Base-by-base conservation (phyloP, 2,888 invertebrate genomes). In the Drosophila borborema region DNA sequence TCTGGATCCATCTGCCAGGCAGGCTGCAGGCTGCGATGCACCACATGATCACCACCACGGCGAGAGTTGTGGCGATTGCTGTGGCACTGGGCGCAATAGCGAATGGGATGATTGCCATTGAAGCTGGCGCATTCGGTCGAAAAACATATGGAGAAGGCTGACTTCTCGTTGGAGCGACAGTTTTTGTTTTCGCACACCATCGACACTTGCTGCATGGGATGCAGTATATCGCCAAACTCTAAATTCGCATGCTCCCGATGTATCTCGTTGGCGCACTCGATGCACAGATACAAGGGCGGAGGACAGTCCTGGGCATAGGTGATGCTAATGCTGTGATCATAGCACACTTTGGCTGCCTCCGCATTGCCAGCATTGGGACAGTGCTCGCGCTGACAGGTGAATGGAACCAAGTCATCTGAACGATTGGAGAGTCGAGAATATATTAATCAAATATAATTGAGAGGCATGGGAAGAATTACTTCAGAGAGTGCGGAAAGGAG, bases 141-240 rank as follows among this genome's bases (percentile, higher is more conserved):
- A 93, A 99, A 99, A 92, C 99, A 99, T 56, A 99, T 98, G 12
- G 98, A 97, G 74, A 98, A 96, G 0, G 99, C 99, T 3, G 97
- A 96, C 93, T 98, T 99, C 85, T 98, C 98, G 1, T 95, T 94
- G 0, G 98, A 97, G 55, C 98, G 96, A 91, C 99, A 99, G 92
- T 98, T 99, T 97, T 99, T 99, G 92, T 99, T 99, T 93, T 99
- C 99, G 92, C 99, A 99, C 63, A 97, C 96, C 95, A 98, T 97
- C 0, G 98, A 98, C 10, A 98, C 97, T 94, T 98, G 97, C 90
- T 98, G 97, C 95, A 99, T 98, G 0, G 98, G 98, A 92, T 98
- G 97, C 48, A 98, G 93, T 74, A 97, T 97, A 90, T 98, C 98
- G 90, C 96, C 96, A 92, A 97, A 97, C 81, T 96, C 95, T 91